Percentiles rank a stretch among this genome's conserved stretches.
These are phyloP conservation scores for Choloepus didactylus DNA, from an alignment of 2,797 vertebrate genomes.

Conservation along the genomic window DNA sequence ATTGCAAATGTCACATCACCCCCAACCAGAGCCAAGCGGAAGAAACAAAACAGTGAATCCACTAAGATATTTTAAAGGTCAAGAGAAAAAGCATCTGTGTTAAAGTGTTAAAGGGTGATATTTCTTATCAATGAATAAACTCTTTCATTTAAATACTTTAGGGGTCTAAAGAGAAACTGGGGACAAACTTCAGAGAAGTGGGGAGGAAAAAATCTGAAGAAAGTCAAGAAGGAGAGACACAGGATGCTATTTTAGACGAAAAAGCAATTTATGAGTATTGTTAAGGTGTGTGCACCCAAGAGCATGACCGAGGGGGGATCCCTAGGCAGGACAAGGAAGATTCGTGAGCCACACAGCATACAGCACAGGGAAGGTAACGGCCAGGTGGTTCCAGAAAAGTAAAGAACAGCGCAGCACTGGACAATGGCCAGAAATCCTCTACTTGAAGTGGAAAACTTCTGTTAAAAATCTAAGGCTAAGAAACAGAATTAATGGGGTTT, in stretches of 20 bases:
- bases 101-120: neutral
- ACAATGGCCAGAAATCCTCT: neutral
- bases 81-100: constrained; percentile 22
- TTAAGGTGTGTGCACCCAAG: neutral
- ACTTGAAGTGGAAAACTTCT: neutral
- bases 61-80: constrained; percentile 57
- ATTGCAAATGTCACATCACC: constrained; percentile 41
- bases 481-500: neutral
- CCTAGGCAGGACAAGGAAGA: neutral
- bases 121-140: constrained; percentile 27
- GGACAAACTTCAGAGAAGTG: constrained; percentile 9
- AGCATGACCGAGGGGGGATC: neutral
- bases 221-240: neutral
- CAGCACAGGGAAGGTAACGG: neutral
- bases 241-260: neutral
- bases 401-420: neutral
- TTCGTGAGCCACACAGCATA: accelerated
- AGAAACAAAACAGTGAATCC: constrained; percentile 23
- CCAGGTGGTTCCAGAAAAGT: neutral
- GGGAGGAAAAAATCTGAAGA: neutral
- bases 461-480: neutral
- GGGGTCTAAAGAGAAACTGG: constrained; percentile 32
- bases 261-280: neutral
- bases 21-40: neutral
- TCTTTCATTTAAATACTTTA: constrained; percentile 24